Percentiles rank a stretch among this genome's conserved stretches.
Conservation (phyloP, 2,113 vertebrate genomes). For the Carassius carassius region DNA sequence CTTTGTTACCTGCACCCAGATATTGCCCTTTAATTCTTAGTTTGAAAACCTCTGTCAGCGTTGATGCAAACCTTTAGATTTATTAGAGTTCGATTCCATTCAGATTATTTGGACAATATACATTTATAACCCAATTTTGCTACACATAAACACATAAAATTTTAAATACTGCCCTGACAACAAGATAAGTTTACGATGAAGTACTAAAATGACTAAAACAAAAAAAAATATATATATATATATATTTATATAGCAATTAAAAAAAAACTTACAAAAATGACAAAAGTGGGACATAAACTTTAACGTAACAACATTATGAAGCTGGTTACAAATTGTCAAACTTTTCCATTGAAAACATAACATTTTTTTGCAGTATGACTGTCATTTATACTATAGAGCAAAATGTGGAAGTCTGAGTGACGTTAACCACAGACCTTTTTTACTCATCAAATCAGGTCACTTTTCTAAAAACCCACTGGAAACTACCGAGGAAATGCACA, state of each 20-base stretch:
- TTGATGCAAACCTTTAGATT: background rate
- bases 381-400: background rate
- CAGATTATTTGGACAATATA: background rate
- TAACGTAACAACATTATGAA: background rate
- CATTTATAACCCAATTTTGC: background rate
- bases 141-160: background rate
- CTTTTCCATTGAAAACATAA: background rate
- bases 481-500: slow-evolving; percentile 15
- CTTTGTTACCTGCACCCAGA: background rate
- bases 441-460: background rate
- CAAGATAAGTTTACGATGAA: background rate
- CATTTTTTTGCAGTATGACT: background rate
- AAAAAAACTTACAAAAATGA: background rate
- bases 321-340: background rate
- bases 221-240: too few relatives aligned
- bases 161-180: background rate
- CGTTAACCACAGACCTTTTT: background rate
- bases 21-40: background rate
- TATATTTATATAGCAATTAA: background rate
- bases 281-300: background rate
- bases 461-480: slow-evolving; percentile 9
- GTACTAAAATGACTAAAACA: background rate
- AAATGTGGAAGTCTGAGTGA: slow-evolving; percentile 21
- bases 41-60: background rate
- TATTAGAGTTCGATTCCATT: background rate